Evolutionary conservation across 2,113 vertebrate genomes (phyloP).

Genomic region (Reinhardtius hippoglossoides): DNA sequence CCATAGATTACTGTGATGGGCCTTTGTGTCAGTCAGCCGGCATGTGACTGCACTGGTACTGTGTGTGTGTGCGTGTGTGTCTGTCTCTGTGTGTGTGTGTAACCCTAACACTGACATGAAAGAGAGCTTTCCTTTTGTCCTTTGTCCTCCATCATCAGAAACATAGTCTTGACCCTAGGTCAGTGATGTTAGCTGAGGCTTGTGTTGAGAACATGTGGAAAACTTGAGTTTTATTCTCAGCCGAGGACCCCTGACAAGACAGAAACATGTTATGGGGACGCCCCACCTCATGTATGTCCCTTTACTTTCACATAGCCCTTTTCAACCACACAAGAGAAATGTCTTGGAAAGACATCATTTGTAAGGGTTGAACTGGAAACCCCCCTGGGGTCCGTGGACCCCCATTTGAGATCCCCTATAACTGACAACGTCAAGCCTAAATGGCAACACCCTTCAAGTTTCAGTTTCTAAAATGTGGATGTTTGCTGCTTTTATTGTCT

Average conservation of each 20-base stretch:
- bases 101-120: background rate
- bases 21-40: conserved; percentile 61
- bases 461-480: background rate
- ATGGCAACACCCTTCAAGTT: background rate
- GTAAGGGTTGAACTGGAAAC: too few relatives aligned
- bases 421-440: background rate
- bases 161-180: conserved; percentile 5
- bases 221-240: background rate
- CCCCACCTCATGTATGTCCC: too few relatives aligned
- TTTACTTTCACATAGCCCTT: too few relatives aligned
- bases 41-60: conserved; percentile 72
- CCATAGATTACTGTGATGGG: conserved; percentile 40
- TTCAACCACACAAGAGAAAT: too few relatives aligned
- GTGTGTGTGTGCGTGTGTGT: conserved; percentile 32
- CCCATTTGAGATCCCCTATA: too few relatives aligned
- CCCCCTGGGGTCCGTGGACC: too few relatives aligned
- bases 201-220: background rate
- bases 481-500: background rate
- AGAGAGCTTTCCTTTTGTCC: background rate
- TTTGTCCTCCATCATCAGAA: conserved; percentile 11
- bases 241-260: too few relatives aligned
- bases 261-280: too few relatives aligned
- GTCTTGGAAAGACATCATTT: too few relatives aligned
- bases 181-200: background rate
- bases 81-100: conserved; percentile 24